Evolutionary conservation across 2,888 invertebrate species (phyloP), one percentile per base, ranked within the genome.

Genomic region (Pristionchus entomophagus): DNA sequence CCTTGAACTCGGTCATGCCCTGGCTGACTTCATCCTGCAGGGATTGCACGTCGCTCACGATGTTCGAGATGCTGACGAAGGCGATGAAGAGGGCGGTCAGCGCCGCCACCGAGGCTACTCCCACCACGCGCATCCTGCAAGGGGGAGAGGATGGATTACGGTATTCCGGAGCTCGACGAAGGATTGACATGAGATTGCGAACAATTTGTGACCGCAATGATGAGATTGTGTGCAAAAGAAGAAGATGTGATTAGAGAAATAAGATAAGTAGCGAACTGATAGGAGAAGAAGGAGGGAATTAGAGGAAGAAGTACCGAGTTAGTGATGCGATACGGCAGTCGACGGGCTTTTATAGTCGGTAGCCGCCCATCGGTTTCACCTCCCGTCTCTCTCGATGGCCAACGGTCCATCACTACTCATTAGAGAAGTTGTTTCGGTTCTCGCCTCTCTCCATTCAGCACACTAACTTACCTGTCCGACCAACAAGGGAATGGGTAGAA

Each of bases 1-100:
- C 88, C 88, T 88, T 88, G 87, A 88, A 88, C 73, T 78, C 84
- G 41, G 77, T 65, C 41, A 88, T 85, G 84, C 88, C 87, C 69
- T 77, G 78, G 26, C 80, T 81, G 73, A 88, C 88, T 65, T 86
- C 84, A 77, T 87, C 85, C 35, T 87, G 86, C 62, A 88, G 87
- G 62, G 84, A 83, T 73, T 86, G 85, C 45, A 88, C 85, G 77
- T 88, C 88, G 51, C 88, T 87, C 78, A 88, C 86, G 77, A 88
- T 86, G 51, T 82, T 84, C 26, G 86, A 86, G 86, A 88, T 81
- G 53, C 81, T 84, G 69, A 86, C 56, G 73, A 88, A 83, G 17
- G 88, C 87, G 41, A 78, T 86, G 81, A 88, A 35, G 69, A 88
- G 65, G 17, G 88, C 87, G 51, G 86, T 80, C 41, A 86, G 80